Conservation (phyloP, 2,113 vertebrate species). For the Lophotis ruficrista region DNA sequence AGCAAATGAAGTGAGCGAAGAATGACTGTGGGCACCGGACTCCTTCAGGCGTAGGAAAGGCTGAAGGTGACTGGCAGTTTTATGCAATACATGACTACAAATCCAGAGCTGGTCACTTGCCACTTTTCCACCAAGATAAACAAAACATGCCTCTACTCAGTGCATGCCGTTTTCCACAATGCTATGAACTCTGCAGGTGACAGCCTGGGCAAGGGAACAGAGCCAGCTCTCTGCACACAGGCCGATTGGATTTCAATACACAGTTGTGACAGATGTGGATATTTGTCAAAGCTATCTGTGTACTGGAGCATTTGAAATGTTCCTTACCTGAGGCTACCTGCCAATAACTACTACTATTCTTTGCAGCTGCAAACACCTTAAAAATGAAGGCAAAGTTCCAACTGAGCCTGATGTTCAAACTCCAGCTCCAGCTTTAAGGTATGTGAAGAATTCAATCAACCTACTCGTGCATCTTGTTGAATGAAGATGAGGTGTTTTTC, state of each 20-base stretch:
- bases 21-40: accelerated
- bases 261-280: not conserved
- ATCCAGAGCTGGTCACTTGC: not conserved
- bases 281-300: conserved; percentile 18
- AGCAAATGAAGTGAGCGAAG: not conserved
- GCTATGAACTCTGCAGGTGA: conserved; percentile 30
- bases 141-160: not conserved
- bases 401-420: not conserved
- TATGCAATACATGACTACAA: not conserved
- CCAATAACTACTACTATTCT: conserved; percentile 5
- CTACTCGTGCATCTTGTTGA: not conserved
- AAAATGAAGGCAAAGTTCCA: conserved; percentile 33
- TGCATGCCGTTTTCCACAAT: not conserved
- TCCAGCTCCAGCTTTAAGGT: not conserved
- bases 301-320: conserved; percentile 18
- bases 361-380: conserved; percentile 8
- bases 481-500: not conserved
- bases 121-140: not conserved
- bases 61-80: not conserved
- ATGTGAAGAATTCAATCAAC: not conserved
- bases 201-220: not conserved
- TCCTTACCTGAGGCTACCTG: conserved; percentile 51
- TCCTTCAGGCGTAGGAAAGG: not conserved
- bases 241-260: not conserved
- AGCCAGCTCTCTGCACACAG: conserved; percentile 2